Conservation (phyloP, 2,113 vertebrate genomes). For the Crotophaga sulcirostris region DNA sequence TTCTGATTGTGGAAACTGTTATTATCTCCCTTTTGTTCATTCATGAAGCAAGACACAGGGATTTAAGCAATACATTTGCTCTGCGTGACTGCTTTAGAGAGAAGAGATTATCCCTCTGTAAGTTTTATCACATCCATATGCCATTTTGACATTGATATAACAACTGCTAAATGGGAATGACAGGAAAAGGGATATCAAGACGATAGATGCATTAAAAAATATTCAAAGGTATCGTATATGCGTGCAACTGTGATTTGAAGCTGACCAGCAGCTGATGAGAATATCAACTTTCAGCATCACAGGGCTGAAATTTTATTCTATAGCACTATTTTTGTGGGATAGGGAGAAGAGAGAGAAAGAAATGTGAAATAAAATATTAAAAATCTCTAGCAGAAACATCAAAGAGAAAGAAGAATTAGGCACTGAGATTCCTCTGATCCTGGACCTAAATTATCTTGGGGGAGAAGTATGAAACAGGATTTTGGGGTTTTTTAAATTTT, state of each 20-base stretch:
- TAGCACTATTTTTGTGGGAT: background rate
- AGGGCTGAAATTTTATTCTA: background rate
- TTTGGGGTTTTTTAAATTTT: background rate
- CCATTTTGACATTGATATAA: background rate
- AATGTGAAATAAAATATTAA: background rate
- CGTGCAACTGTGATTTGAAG: background rate
- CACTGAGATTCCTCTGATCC: background rate
- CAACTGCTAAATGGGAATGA: background rate
- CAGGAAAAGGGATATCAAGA: background rate
- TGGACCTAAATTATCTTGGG: background rate
- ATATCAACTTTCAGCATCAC: background rate
- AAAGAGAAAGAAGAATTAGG: background rate
- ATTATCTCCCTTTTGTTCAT: background rate
- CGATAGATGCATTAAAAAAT: background rate
- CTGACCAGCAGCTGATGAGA: background rate
- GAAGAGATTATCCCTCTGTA: background rate
- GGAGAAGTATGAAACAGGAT: background rate
- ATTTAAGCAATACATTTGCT: background rate
- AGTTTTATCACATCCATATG: background rate
- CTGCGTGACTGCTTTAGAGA: background rate
- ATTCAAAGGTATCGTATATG: background rate
- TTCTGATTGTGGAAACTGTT: background rate
- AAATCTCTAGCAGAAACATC: constrained; percentile 6
- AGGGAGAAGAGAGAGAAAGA: background rate
- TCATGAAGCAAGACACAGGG: background rate